Evolutionary conservation across 2,113 vertebrate species (phyloP).

Genomic region (Ancistrus triradiatus): DNA sequence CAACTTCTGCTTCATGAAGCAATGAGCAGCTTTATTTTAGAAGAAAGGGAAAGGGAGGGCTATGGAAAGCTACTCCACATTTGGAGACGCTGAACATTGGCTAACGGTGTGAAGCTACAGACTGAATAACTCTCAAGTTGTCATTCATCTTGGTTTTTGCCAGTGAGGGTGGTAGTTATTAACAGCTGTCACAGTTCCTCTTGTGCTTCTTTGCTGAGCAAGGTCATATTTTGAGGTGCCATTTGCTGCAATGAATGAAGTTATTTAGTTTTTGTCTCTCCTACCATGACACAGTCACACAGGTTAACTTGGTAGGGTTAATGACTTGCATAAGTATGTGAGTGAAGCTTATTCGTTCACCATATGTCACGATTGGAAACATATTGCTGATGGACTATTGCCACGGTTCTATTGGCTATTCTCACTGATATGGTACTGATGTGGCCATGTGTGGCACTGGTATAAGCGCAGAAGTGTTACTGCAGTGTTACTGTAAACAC

Average conservation of each 20-base stretch:
- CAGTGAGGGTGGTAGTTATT: background rate
- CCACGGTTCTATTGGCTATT: too few relatives aligned
- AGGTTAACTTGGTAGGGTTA: too few relatives aligned
- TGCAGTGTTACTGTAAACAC: too few relatives aligned
- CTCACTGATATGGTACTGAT: too few relatives aligned
- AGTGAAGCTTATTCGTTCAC: too few relatives aligned
- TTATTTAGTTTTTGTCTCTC: background rate
- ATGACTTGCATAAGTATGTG: too few relatives aligned
- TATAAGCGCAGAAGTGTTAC: too few relatives aligned
- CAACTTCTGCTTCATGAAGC: background rate
- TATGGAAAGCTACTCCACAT: too few relatives aligned
- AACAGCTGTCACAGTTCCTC: slow-evolving; percentile 5
- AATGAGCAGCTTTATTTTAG: background rate
- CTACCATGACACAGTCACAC: background rate
- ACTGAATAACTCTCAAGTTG: background rate
- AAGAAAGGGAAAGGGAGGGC: background rate
- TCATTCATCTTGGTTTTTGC: background rate
- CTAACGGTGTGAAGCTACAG: background rate
- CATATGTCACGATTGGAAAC: too few relatives aligned
- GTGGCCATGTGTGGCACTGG: too few relatives aligned
- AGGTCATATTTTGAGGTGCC: slow-evolving; percentile 20
- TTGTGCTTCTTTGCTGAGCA: slow-evolving; percentile 13
- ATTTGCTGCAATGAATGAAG: slow-evolving; percentile 4
- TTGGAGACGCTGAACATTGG: too few relatives aligned
- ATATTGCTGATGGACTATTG: too few relatives aligned